phyloP scores from a whole-genome alignment of 2,888 invertebrate genomes.

The Drosophila acutilabella region DNA sequence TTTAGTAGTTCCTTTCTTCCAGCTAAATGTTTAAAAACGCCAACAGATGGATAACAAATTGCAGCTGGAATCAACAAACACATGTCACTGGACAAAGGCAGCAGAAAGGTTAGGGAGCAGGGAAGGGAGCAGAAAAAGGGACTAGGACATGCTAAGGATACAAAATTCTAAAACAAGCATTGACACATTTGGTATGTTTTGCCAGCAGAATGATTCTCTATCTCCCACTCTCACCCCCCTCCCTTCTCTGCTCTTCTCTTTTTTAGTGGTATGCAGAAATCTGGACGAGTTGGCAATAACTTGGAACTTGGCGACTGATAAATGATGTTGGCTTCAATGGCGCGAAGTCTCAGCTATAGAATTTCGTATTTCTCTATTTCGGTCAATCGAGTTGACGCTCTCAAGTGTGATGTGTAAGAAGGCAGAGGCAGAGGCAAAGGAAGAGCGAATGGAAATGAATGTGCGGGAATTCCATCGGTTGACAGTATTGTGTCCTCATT shows the following conservation, averaged over 20 bases:
- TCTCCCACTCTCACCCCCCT: background rate
- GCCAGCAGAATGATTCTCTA: conserved; percentile 12
- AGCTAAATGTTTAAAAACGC: conserved; percentile 37
- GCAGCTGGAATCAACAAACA: conserved; percentile 35
- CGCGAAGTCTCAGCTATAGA: conserved; percentile 61
- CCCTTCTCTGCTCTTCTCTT: background rate
- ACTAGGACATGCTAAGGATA: conserved; percentile 17
- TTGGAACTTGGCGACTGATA: conserved; percentile 72
- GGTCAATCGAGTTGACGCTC: conserved; percentile 80
- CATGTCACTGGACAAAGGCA: conserved; percentile 8
- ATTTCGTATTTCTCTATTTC: conserved; percentile 82
- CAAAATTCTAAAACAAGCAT: conserved; percentile 55
- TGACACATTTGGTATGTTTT: conserved; percentile 74
- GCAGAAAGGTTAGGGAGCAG: background rate
- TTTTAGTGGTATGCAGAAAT: conserved; percentile 72
- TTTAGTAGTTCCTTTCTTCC: background rate
- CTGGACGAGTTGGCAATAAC: conserved; percentile 71
- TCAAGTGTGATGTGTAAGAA: conserved; percentile 33
- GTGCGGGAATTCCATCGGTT: conserved; percentile 79
- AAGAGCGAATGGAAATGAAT: conserved; percentile 67
- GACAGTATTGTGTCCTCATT: conserved; percentile 79
- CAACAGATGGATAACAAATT: conserved; percentile 67
- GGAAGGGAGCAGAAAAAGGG: background rate
- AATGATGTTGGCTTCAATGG: conserved; percentile 66
- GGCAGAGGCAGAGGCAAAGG: background rate